These are phyloP conservation scores for Calliopsis andreniformis DNA, from an alignment of 1,140 invertebrate genomes.

Conservation along the genomic window DNA sequence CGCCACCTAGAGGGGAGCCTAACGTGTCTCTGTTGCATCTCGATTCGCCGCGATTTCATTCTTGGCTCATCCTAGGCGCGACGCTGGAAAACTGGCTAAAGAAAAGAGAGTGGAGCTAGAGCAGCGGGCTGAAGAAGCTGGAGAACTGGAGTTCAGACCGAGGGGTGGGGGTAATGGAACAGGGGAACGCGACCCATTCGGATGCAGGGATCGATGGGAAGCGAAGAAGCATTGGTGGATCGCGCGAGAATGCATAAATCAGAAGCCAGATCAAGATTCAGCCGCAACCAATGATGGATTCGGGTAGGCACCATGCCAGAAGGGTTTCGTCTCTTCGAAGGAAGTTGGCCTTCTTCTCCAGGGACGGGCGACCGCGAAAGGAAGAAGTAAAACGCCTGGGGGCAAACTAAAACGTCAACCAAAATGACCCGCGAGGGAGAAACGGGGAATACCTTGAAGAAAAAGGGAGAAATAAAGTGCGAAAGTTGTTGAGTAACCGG, in stretches of 20 bases:
- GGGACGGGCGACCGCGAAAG: neutral
- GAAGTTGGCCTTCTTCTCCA: neutral
- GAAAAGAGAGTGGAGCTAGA: conserved; percentile 10
- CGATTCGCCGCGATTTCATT: neutral
- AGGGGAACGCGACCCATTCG: no score
- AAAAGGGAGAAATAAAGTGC: no score
- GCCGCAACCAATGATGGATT: conserved; percentile 23
- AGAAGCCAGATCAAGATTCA: conserved; percentile 47
- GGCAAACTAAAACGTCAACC: neutral
- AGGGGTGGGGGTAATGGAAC: no score
- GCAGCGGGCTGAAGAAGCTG: neutral
- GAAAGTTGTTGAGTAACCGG: no score
- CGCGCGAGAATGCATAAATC: conserved; percentile 23
- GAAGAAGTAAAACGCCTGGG: neutral
- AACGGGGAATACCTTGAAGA: no score
- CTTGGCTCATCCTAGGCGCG: neutral
- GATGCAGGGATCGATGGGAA: neutral
- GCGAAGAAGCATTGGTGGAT: conserved; percentile 25
- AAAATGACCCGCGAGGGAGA: no score
- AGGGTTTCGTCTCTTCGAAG: conserved; percentile 1
- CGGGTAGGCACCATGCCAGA: conserved; percentile 27
- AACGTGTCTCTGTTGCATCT: neutral
- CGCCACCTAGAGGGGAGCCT: neutral
- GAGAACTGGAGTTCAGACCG: neutral
- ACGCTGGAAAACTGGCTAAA: conserved; percentile 17